Percentiles rank a stretch among this genome's conserved stretches.
phyloP scores from a whole-genome alignment of 2,888 invertebrate species.

The Drosophila ezoana region DNA sequence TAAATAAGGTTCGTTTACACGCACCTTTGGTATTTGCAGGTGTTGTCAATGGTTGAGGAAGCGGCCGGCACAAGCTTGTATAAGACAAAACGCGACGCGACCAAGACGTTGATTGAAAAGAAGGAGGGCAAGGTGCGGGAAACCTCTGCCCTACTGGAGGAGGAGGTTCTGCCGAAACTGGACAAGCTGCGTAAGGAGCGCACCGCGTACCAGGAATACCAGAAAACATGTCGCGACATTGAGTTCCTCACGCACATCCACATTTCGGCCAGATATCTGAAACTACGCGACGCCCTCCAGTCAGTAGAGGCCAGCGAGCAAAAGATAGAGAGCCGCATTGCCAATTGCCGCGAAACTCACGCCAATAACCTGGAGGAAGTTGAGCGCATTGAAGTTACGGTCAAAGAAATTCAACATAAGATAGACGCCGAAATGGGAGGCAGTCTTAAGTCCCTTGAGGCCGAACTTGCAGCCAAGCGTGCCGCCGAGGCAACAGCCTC shows the following conservation, averaged over 20 bases:
- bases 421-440: constrained; percentile 89
- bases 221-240: constrained; percentile 93
- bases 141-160: constrained; percentile 90
- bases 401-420: constrained; percentile 88
- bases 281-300: constrained; percentile 85
- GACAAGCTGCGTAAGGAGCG: constrained; percentile 94
- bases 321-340: constrained; percentile 86
- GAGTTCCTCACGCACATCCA: constrained; percentile 91
- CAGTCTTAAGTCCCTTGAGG: constrained; percentile 88
- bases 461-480: constrained; percentile 88
- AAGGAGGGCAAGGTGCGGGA: constrained; percentile 96
- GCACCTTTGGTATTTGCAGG: constrained; percentile 85
- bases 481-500: constrained; percentile 88
- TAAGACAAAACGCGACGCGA: constrained; percentile 95
- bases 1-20: neutral
- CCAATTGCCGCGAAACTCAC: constrained; percentile 87
- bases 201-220: constrained; percentile 93
- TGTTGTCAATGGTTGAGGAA: constrained; percentile 99
- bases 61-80: constrained; percentile 99
- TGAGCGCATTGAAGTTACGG: constrained; percentile 86
- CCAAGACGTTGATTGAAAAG: constrained; percentile 94
- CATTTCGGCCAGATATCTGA: constrained; percentile 85
- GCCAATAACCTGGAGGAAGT: constrained; percentile 86
- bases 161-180: constrained; percentile 96
- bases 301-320: constrained; percentile 86